phyloP scores from a whole-genome alignment of 2,113 vertebrate genomes.

The Passer domesticus region DNA sequence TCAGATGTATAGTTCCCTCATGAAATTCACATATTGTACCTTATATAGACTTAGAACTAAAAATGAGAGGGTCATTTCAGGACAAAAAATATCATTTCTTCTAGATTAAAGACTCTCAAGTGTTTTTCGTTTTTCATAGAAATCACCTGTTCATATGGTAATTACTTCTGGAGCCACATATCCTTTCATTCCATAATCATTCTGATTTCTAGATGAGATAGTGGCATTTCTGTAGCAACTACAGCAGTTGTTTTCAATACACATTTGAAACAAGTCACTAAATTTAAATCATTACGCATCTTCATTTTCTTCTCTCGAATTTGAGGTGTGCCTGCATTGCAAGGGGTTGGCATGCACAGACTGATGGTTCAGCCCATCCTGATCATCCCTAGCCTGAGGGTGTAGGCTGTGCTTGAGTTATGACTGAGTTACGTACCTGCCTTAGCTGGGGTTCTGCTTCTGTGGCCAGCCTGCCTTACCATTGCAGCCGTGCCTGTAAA shows the following conservation, averaged over 20 bases:
- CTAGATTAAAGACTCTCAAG: not conserved
- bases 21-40: not conserved
- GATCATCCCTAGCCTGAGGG: not conserved
- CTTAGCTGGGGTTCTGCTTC: not conserved
- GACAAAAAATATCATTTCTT: not conserved
- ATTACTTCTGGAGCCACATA: not conserved
- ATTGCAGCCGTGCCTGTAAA: not conserved
- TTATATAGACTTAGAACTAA: not conserved
- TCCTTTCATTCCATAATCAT: not conserved
- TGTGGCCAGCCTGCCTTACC: not conserved
- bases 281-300: not conserved
- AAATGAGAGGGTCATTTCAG: slow-evolving; percentile 12
- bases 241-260: not conserved
- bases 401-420: not conserved
- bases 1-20: not conserved
- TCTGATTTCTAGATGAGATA: not conserved
- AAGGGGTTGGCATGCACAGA: not conserved
- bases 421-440: not conserved
- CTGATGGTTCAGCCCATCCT: not conserved
- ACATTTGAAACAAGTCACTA: not conserved
- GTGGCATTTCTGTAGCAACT: not conserved
- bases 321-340: not conserved
- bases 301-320: not conserved
- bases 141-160: not conserved
- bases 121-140: not conserved